Conservation (phyloP, 1,140 invertebrate species). For the Heliconius nattereri region DNA sequence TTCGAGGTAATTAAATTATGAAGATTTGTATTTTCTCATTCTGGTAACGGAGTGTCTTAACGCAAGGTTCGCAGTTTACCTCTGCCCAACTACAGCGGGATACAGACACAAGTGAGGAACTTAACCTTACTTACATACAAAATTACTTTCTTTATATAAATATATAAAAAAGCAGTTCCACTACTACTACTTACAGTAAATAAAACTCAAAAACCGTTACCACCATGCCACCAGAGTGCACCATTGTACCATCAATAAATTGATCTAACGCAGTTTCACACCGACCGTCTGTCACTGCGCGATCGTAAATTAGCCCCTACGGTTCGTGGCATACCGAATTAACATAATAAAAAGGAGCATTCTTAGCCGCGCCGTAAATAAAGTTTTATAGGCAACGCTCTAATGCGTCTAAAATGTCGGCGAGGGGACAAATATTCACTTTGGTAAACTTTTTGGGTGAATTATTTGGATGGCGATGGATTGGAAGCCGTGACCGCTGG, state of each 20-base stretch:
- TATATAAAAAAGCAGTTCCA: no score
- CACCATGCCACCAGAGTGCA: background rate
- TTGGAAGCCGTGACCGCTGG: background rate
- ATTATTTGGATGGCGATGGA: background rate
- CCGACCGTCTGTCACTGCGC: slow-evolving; percentile 39
- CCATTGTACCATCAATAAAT: slow-evolving; percentile 36
- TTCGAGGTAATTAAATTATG: no score
- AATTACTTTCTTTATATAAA: no score
- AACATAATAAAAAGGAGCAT: slow-evolving; percentile 72
- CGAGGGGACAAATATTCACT: slow-evolving; percentile 23
- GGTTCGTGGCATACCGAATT: slow-evolving; percentile 49
- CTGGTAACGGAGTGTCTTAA: no score
- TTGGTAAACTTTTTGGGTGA: background rate
- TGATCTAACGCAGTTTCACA: slow-evolving; percentile 36
- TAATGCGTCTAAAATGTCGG: slow-evolving; percentile 61
- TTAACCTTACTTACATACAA: no score
- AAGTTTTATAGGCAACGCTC: slow-evolving; percentile 67
- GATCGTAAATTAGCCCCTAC: slow-evolving; percentile 55
- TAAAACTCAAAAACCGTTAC: no score
- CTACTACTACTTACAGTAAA: no score
- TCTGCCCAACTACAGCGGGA: no score
- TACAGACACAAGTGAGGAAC: no score
- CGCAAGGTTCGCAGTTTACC: no score
- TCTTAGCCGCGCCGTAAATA: slow-evolving; percentile 64
- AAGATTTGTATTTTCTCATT: no score